Conservation (phyloP, 2,797 vertebrate genomes). For the Avahi laniger region DNA sequence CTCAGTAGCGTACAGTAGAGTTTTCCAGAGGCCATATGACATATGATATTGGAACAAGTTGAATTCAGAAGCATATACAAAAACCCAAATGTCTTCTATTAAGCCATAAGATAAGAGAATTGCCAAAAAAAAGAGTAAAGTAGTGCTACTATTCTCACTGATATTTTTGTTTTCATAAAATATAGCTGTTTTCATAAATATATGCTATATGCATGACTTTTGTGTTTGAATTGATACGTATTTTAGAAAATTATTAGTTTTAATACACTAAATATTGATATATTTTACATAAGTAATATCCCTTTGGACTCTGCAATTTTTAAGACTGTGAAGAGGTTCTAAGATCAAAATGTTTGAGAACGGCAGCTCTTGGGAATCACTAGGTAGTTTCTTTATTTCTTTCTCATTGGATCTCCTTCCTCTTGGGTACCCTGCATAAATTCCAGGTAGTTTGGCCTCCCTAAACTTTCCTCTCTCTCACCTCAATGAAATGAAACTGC, state of each 20-base stretch:
- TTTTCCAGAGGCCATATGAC: background rate
- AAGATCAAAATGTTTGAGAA: background rate
- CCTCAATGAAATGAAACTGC: background rate
- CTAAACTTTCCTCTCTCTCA: background rate
- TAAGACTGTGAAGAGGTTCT: background rate
- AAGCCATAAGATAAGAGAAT: conserved; percentile 1
- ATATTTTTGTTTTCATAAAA: background rate
- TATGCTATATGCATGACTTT: background rate
- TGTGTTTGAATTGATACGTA: background rate
- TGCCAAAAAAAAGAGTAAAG: conserved; percentile 9
- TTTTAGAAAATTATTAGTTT: conserved; percentile 14
- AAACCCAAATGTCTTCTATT: background rate
- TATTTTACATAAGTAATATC: background rate
- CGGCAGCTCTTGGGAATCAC: background rate
- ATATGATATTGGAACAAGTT: background rate
- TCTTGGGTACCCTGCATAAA: background rate
- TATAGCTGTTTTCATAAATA: background rate
- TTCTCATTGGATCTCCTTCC: background rate
- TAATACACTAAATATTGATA: conserved; percentile 14
- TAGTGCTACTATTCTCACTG: background rate
- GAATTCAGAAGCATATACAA: background rate
- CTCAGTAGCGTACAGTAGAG: background rate
- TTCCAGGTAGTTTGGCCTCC: background rate
- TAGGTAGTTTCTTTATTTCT: background rate
- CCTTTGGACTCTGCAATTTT: background rate